phyloP scores from a whole-genome alignment of 2,797 vertebrate species.

The Garrulus glandarius region DNA sequence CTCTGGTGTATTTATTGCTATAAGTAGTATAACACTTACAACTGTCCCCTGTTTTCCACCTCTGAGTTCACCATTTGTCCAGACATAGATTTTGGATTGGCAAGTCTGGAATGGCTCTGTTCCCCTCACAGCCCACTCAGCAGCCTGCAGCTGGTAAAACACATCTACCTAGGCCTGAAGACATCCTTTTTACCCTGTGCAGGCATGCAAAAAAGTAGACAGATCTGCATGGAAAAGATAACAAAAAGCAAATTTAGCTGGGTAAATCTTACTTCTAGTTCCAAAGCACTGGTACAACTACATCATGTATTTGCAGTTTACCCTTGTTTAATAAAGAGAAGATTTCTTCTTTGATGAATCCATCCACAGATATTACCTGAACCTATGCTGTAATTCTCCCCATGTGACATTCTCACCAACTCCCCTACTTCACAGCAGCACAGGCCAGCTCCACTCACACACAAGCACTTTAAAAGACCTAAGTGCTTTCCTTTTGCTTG shows the following conservation, averaged over 20 bases:
- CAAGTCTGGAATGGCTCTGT: background rate
- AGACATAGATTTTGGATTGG: background rate
- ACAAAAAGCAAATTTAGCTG: background rate
- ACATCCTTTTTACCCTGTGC: background rate
- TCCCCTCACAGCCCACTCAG: accelerated
- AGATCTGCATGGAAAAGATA: background rate
- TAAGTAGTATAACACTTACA: background rate
- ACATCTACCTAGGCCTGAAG: background rate
- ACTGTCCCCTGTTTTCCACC: background rate
- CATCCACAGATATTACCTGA: background rate
- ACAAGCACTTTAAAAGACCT: background rate
- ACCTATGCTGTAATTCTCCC: background rate
- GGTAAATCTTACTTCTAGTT: background rate
- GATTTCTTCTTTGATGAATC: background rate
- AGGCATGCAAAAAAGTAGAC: background rate
- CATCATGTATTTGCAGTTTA: background rate
- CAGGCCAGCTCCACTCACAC: background rate
- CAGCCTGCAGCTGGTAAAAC: background rate
- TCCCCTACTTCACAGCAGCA: background rate
- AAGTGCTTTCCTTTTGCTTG: background rate
- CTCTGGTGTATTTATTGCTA: background rate
- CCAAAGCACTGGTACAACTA: background rate
- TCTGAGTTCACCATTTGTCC: background rate
- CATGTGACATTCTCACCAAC: background rate
- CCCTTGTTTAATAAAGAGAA: background rate